phyloP scores from a whole-genome alignment of 2,113 vertebrate genomes.

The Plecturocebus donacophilus region DNA sequence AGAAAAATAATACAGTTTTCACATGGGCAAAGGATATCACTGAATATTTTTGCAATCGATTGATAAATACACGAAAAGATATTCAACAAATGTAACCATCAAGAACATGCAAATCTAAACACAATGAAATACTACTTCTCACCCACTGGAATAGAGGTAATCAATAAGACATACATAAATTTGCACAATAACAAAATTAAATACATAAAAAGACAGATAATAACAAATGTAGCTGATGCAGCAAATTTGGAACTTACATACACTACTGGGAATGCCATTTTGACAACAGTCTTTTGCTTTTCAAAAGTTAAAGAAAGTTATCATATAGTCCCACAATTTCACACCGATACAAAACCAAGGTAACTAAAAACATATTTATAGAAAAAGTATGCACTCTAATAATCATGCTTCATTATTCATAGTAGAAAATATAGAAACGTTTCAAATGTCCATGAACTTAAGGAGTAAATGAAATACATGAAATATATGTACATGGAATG shows the following conservation, averaged over 20 bases:
- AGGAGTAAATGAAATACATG: not conserved
- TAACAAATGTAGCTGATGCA: not conserved
- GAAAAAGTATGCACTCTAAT: not conserved
- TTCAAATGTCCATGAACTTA: not conserved
- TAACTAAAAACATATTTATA: not conserved
- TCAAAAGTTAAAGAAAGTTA: not conserved
- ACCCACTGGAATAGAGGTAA: not conserved
- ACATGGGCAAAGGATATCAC: not conserved
- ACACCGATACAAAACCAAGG: not conserved
- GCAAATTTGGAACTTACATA: not conserved
- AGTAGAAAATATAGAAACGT: not conserved
- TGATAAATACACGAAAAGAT: not conserved
- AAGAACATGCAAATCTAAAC: not conserved
- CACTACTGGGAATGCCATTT: not conserved
- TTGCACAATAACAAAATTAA: not conserved
- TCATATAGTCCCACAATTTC: not conserved
- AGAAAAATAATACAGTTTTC: not conserved
- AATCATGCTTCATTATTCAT: not conserved
- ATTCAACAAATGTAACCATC: not conserved
- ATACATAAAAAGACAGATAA: not conserved
- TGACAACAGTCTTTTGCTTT: not conserved
- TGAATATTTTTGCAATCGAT: not conserved
- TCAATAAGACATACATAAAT: not conserved
- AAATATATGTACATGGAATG: not conserved
- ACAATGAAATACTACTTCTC: not conserved